phyloP scores from a whole-genome alignment of 1,140 invertebrate genomes.

The Battus philenor region DNA sequence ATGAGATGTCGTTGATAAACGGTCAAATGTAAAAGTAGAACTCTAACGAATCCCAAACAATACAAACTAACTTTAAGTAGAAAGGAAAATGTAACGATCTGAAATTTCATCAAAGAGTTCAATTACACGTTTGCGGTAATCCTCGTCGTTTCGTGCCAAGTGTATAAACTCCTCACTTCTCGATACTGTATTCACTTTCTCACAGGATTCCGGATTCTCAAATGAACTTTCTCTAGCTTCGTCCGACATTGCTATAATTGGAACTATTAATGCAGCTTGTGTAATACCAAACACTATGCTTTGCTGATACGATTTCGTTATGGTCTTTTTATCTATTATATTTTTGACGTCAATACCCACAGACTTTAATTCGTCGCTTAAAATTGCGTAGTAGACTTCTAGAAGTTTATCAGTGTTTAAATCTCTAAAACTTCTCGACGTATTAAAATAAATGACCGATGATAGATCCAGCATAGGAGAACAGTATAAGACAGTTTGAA shows the following conservation, averaged over 20 bases:
- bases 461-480: slow-evolving; percentile 73
- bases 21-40: not conserved
- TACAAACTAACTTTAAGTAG: slow-evolving; percentile 19
- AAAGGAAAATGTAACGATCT: slow-evolving; percentile 55
- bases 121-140: slow-evolving; percentile 52
- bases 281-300: slow-evolving; percentile 69
- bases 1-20: not conserved
- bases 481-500: slow-evolving; percentile 78
- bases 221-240: slow-evolving; percentile 51
- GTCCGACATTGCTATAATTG: slow-evolving; percentile 55
- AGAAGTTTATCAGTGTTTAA: slow-evolving; percentile 48
- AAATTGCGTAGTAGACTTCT: slow-evolving; percentile 61
- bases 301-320: slow-evolving; percentile 53
- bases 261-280: slow-evolving; percentile 72
- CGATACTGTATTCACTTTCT: slow-evolving; percentile 56
- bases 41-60: no score
- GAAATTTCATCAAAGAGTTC: slow-evolving; percentile 73
- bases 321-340: slow-evolving; percentile 41
- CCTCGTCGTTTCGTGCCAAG: slow-evolving; percentile 49
- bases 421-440: slow-evolving; percentile 55
- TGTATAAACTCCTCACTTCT: slow-evolving; percentile 68
- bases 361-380: slow-evolving; percentile 55
- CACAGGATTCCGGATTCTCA: slow-evolving; percentile 45
- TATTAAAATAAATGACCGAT: slow-evolving; percentile 74
- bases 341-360: slow-evolving; percentile 42